A percentile compares a stretch with the other conserved stretches of the same genome.
These are phyloP conservation scores for Drosophila mauritiana DNA, from an alignment of 1,140 invertebrate species.

Conservation along the genomic window DNA sequence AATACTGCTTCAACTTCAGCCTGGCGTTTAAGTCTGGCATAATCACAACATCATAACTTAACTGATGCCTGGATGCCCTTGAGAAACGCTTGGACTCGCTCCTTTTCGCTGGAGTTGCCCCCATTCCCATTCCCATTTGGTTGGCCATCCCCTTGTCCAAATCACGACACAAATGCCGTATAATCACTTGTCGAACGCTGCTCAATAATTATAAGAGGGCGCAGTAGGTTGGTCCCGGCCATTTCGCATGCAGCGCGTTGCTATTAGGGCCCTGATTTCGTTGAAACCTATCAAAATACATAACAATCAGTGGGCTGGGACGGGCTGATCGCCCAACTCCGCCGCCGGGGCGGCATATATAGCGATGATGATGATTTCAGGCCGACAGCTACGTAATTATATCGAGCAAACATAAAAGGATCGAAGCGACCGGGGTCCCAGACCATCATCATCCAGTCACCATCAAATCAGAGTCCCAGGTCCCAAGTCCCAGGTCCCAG, in stretches of 20 bases:
- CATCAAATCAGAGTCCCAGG: background rate
- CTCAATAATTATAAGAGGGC: constrained; percentile 71
- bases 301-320: constrained; percentile 63
- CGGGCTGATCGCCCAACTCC: constrained; percentile 21
- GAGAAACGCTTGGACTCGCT: constrained; percentile 21
- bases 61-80: constrained; percentile 52
- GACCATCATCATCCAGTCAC: background rate
- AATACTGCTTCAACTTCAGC: constrained; percentile 13
- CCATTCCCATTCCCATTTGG: constrained; percentile 1
- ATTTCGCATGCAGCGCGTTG: constrained; percentile 64
- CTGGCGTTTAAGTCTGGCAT: constrained; percentile 53
- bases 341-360: background rate
- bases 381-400: constrained; percentile 70
- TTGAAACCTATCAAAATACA: constrained; percentile 82
- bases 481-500: background rate
- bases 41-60: constrained; percentile 52
- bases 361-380: constrained; percentile 72
- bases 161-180: constrained; percentile 78
- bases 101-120: constrained; percentile 7
- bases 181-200: constrained; percentile 80
- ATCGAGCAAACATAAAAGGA: constrained; percentile 79
- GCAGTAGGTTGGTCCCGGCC: constrained; percentile 22
- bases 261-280: constrained; percentile 77
- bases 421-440: constrained; percentile 34
- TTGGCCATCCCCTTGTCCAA: constrained; percentile 25